A percentile compares a stretch with the other conserved stretches of the same genome.
Conservation (phyloP, 1,140 invertebrate species). For the Solenopsis invicta region DNA sequence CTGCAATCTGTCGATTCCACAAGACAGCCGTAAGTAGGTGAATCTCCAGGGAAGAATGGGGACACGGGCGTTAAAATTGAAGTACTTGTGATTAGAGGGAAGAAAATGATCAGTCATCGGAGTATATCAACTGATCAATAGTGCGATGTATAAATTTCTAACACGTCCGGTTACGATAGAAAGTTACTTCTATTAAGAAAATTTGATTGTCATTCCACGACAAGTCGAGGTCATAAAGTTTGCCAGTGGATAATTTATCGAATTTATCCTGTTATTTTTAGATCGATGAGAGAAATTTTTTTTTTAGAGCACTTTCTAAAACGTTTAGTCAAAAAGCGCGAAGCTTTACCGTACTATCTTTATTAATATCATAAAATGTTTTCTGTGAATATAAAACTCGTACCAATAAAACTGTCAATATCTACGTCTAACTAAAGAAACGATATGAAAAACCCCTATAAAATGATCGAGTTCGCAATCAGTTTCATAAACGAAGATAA, state of each 20-base stretch:
- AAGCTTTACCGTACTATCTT: not conserved
- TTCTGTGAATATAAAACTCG: not conserved
- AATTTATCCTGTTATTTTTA: not conserved
- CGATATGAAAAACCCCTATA: not conserved
- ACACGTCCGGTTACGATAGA: not conserved
- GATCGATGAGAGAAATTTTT: not conserved
- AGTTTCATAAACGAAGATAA: not conserved
- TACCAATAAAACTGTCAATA: constrained; percentile 14
- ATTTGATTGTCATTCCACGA: constrained; percentile 20
- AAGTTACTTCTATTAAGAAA: constrained; percentile 16
- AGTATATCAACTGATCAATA: not conserved
- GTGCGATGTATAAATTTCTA: not conserved
- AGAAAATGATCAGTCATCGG: not conserved
- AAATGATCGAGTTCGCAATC: constrained; percentile 12
- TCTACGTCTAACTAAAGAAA: not conserved
- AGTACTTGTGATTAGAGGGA: constrained; percentile 20
- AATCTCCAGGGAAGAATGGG: constrained; percentile 31
- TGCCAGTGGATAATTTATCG: not conserved
- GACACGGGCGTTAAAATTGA: not conserved
- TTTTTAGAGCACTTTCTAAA: not conserved
- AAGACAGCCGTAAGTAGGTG: not conserved
- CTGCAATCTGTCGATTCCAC: constrained; percentile 38
- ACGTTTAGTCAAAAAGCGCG: not conserved
- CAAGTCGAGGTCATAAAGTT: constrained; percentile 16
- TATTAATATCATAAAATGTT: not conserved